Conservation (phyloP, 23 tunicate genomes). For the Oikopleura dioica region DNA sequence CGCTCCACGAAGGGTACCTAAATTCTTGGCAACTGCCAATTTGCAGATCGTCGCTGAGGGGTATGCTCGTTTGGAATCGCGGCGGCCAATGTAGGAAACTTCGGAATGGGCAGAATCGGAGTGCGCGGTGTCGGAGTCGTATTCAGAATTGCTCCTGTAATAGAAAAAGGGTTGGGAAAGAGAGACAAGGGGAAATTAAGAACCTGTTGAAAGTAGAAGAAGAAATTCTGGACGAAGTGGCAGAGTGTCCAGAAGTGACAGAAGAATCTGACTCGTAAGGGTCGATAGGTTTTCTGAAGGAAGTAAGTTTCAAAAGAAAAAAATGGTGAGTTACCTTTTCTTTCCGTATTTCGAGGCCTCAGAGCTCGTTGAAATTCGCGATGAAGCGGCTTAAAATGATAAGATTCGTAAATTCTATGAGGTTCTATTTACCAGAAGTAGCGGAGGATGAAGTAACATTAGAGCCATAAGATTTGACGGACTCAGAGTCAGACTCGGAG, state of each 20-base stretch:
- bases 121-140: slow-evolving; percentile 12
- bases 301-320: no score
- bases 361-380: background rate
- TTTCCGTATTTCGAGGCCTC: background rate
- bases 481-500: background rate
- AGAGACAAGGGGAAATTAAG: no score
- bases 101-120: slow-evolving; percentile 8
- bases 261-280: slow-evolving; percentile 8
- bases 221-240: no score
- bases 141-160: background rate
- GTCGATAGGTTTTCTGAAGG: background rate
- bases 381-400: background rate
- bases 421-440: background rate
- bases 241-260: background rate
- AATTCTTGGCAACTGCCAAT: background rate
- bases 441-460: slow-evolving; percentile 5
- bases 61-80: background rate
- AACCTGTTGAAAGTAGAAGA: no score
- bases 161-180: background rate
- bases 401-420: background rate
- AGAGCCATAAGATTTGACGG: background rate
- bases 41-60: slow-evolving; percentile 9
- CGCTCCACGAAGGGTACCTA: background rate
- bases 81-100: slow-evolving; percentile 4
- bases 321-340: no score